phyloP scores from a whole-genome alignment of 2,113 vertebrate species.

The Notarius quadriscutis region DNA sequence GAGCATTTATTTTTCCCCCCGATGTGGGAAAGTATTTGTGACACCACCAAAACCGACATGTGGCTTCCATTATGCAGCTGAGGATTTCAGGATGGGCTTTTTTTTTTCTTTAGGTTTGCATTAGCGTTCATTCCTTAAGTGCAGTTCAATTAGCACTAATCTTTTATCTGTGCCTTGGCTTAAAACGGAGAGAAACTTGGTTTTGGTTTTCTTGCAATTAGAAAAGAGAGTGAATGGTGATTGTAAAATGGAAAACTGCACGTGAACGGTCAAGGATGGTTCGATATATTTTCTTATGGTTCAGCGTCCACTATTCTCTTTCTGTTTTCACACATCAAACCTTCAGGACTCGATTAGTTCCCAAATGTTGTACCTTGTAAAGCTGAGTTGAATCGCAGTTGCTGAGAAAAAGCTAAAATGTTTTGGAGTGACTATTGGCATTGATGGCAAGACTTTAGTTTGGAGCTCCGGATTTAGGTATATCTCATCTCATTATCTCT shows the following conservation, averaged over 20 bases:
- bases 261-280: constrained; percentile 30
- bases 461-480: background rate
- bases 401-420: background rate
- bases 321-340: constrained; percentile 7
- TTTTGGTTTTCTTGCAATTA: constrained; percentile 63
- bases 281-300: constrained; percentile 22
- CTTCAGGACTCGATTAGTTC: background rate
- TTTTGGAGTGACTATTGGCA: background rate
- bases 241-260: constrained; percentile 53
- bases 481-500: too few species aligned
- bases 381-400: background rate
- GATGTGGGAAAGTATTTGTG: constrained; percentile 73
- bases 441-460: background rate
- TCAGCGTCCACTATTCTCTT: background rate
- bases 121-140: constrained; percentile 72
- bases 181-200: constrained; percentile 67
- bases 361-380: constrained; percentile 22
- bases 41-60: constrained; percentile 67
- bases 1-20: constrained; percentile 17
- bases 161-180: constrained; percentile 65
- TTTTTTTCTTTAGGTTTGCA: constrained; percentile 15
- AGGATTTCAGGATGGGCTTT: constrained; percentile 54
- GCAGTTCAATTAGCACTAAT: constrained; percentile 58
- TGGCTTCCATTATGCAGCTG: constrained; percentile 71
- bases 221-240: constrained; percentile 51